A percentile compares a stretch with the other conserved stretches of the same genome.
phyloP scores from a whole-genome alignment of 2,797 vertebrate species.

The Dendrocincla fuliginosa region DNA sequence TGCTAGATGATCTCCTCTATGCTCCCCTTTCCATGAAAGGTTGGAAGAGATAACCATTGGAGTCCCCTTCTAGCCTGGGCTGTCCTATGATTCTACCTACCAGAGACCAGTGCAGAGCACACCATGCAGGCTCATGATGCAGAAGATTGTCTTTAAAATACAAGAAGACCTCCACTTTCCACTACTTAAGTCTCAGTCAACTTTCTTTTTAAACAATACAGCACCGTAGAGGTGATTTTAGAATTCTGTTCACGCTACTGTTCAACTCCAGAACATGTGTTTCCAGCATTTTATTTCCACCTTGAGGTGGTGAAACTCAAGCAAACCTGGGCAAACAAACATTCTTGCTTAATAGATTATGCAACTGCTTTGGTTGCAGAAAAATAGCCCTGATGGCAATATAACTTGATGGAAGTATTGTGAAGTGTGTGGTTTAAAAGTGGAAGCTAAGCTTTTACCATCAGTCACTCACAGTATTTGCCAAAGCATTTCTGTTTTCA shows the following conservation, averaged over 20 bases:
- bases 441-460: neutral
- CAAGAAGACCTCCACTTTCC: neutral
- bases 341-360: neutral
- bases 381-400: neutral
- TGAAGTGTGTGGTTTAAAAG: neutral
- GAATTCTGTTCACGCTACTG: neutral
- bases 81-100: neutral
- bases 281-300: neutral
- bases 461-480: neutral
- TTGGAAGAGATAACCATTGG: neutral
- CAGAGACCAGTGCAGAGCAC: neutral
- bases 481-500: neutral
- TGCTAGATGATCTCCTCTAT: neutral
- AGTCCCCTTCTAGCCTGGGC: neutral
- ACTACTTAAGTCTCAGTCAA: neutral
- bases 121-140: accelerated
- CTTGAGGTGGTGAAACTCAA: neutral
- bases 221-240: neutral
- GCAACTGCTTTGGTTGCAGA: neutral
- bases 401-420: neutral
- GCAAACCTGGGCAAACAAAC: neutral
- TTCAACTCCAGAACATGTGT: neutral
- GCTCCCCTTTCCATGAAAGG: neutral
- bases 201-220: neutral
- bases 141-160: neutral